Conservation (phyloP, 2,113 vertebrate genomes). For the Clinocottus analis region DNA sequence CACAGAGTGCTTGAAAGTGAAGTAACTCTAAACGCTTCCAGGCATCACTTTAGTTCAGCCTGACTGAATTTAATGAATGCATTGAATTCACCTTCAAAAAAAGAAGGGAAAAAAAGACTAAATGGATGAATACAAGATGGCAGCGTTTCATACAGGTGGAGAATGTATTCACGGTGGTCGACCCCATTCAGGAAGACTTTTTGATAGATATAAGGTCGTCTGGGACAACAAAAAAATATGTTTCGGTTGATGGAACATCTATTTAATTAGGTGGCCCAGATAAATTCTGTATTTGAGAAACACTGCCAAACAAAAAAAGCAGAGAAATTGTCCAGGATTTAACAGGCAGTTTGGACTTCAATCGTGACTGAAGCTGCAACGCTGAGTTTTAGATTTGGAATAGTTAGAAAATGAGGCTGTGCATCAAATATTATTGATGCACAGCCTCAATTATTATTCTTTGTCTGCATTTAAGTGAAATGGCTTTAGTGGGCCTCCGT, state of each 20-base stretch:
- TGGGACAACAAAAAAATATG: not conserved
- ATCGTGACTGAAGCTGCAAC: conserved; percentile 9
- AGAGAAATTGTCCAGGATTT: not conserved
- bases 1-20: conserved; percentile 12
- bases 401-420: conserved; percentile 6
- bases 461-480: too few relatives aligned
- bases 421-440: conserved; percentile 10
- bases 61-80: conserved; percentile 20
- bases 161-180: not conserved
- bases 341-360: not conserved
- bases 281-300: not conserved
- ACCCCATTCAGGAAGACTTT: not conserved
- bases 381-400: not conserved
- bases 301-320: not conserved
- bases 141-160: not conserved
- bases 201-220: not conserved
- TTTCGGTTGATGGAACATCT: not conserved
- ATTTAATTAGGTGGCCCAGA: not conserved
- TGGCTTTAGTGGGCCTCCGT: too few relatives aligned
- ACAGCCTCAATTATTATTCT: too few relatives aligned
- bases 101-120: not conserved
- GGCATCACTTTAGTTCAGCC: conserved; percentile 40
- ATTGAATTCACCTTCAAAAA: conserved; percentile 8
- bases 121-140: conserved; percentile 19
- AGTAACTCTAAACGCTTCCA: conserved; percentile 37